These are phyloP conservation scores for Brachypteracias leptosomus DNA, from an alignment of 2,113 vertebrate genomes.

Conservation along the genomic window DNA sequence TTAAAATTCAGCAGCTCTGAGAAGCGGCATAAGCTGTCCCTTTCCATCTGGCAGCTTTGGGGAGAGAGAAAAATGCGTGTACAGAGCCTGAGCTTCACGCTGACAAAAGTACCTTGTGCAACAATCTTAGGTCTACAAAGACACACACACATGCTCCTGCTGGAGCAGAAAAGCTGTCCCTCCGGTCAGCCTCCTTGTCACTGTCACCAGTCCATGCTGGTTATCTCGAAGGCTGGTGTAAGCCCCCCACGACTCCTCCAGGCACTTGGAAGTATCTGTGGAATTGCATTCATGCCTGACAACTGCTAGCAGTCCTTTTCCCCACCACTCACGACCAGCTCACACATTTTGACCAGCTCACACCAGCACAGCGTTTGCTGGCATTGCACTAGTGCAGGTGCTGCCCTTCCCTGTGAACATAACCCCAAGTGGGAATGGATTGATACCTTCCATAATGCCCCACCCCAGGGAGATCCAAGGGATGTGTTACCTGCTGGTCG, in stretches of 20 bases:
- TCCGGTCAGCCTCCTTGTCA: fast-evolving
- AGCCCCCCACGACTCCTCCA: not conserved
- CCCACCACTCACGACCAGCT: not conserved
- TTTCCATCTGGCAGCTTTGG: not conserved
- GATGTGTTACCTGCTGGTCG: fast-evolving
- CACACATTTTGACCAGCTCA: not conserved
- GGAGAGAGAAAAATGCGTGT: not conserved
- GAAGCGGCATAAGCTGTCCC: not conserved
- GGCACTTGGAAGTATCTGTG: not conserved
- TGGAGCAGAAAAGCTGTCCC: not conserved
- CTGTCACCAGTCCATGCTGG: fast-evolving
- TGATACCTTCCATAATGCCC: fast-evolving
- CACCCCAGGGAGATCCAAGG: fast-evolving
- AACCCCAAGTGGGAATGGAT: fast-evolving
- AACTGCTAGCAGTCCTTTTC: not conserved
- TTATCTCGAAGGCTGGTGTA: not conserved
- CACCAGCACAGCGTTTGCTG: fast-evolving
- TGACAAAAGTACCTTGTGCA: not conserved
- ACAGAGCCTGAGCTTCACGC: not conserved
- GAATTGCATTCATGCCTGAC: not conserved
- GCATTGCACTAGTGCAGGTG: fast-evolving
- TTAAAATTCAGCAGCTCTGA: not conserved
- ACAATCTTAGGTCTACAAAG: fast-evolving
- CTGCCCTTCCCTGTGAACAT: not conserved
- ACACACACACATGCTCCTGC: not conserved